phyloP scores from a whole-genome alignment of 2,888 invertebrate genomes.

The Isotomurus palustris region DNA sequence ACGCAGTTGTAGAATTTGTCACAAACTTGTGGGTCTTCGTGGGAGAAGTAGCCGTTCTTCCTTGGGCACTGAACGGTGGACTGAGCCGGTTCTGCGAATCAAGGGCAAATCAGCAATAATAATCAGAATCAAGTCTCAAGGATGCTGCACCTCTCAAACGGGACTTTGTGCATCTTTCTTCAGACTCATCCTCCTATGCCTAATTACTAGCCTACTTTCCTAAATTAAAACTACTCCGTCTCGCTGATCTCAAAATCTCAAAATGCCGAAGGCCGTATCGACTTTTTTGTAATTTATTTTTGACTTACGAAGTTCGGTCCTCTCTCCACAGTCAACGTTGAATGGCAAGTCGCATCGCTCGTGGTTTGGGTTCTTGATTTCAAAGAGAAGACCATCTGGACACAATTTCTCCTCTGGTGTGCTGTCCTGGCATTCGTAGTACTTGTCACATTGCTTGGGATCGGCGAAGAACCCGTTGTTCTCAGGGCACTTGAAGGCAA shows the following conservation, averaged over 20 bases:
- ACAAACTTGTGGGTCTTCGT: constrained; percentile 75
- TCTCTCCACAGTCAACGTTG: constrained; percentile 85
- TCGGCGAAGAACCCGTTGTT: constrained; percentile 78
- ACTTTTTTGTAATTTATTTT: too few species aligned
- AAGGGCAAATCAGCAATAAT: background rate
- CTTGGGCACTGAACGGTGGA: constrained; percentile 69
- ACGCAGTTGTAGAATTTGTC: constrained; percentile 80
- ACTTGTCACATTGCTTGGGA: constrained; percentile 78
- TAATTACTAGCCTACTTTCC: too few species aligned
- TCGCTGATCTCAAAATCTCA: too few species aligned
- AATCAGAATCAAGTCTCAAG: constrained; percentile 5
- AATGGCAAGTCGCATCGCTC: constrained; percentile 91
- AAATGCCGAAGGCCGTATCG: too few species aligned
- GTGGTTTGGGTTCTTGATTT: constrained; percentile 74
- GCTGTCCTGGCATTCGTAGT: constrained; percentile 68
- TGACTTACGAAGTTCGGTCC: constrained; percentile 84
- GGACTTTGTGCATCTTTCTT: background rate
- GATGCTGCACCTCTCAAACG: background rate
- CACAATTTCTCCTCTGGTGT: constrained; percentile 69
- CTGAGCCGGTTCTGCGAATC: constrained; percentile 69
- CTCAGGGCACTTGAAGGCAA: constrained; percentile 67
- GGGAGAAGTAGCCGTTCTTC: constrained; percentile 84
- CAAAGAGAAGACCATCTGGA: constrained; percentile 84
- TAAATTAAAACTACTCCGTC: too few species aligned
- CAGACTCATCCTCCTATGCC: too few species aligned